Evolutionary conservation across 1,140 invertebrate genomes (phyloP), one percentile per base, ranked within the genome.

Genomic region (Hydropsyche tenuis): DNA sequence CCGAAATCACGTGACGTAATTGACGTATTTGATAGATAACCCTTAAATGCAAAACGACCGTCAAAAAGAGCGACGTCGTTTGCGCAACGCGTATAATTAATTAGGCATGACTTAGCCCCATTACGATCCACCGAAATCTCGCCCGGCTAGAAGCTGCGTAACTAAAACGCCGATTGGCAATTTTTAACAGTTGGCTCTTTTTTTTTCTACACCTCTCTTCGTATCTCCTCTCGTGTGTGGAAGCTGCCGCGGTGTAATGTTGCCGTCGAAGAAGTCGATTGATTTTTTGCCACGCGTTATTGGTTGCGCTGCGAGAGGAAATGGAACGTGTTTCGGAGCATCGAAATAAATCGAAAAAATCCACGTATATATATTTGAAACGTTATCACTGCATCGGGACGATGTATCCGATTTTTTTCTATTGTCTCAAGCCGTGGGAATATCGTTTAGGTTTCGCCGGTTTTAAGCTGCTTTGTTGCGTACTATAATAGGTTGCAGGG

Each of bases 31-130:
- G 46, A 51, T 51, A 5, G 46, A 16, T n/a, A 51, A 51, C 14
- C 46, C 14, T 51, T 51, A 51, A n/a, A 14, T 5, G 18, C 18
- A 14, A 16, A 51, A 51, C 46, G 46, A 5, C 14, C 18, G 30
- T 37, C 30, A 37, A 37, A 37, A 9, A 37, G 30, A 4, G 30
- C 3, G 6, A 25, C 56, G 12, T 23, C 56, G 46, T 16, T 51
- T 65, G 63, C 63, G 37, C 63, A 65, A 65, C 63, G 43, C 27
- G 25, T 68, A 27, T 70, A 70, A 70, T 70, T 70, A 70, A 70
- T 70, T 70, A 70, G 48, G 1, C 68, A 46, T 70, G 68, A 30
- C 68, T 56, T 56, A 70, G 43, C 51, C 68, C 25, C 68, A 70
- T 70, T 70, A 70, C 68, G 43, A 56, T 46, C 51, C 48, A 12